Percentiles rank a stretch among this genome's conserved stretches.
phyloP scores from a whole-genome alignment of 2,888 invertebrate species.

The Bursaphelenchus okinawaensis region DNA sequence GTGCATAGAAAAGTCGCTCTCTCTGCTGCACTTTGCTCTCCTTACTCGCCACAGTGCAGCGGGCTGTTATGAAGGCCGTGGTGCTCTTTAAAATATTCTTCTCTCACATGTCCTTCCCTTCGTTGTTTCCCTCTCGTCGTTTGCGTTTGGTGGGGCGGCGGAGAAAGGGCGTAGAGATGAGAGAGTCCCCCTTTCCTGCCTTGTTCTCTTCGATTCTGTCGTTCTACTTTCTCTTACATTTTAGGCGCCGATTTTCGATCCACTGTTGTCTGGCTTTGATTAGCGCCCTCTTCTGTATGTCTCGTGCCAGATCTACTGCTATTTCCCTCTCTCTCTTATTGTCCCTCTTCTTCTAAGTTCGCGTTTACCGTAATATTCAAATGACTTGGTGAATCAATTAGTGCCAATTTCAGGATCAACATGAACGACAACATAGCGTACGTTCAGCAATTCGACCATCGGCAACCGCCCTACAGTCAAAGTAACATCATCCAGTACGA shows the following conservation, averaged over 20 bases:
- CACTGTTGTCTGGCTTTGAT: background rate
- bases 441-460: constrained; percentile 18
- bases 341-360: constrained; percentile 9
- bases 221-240: constrained; percentile 3
- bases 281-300: constrained; percentile 2
- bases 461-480: constrained; percentile 3
- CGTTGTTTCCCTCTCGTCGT: background rate
- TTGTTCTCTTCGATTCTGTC: constrained; percentile 1
- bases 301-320: constrained; percentile 8
- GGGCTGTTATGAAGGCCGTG: background rate
- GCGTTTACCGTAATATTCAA: constrained; percentile 8
- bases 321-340: constrained; percentile 5
- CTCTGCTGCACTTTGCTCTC: constrained; percentile 11
- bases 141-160: background rate
- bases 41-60: background rate
- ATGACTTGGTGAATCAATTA: background rate
- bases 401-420: background rate
- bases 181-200: constrained; percentile 1
- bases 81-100: too few relatives aligned
- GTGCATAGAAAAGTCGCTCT: background rate
- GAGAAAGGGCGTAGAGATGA: background rate
- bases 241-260: background rate
- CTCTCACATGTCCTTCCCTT: background rate
- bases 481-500: constrained; percentile 12
- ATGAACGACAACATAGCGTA: constrained; percentile 24